Conservation (phyloP, 2,888 invertebrate genomes). For the Epinotia ramella region DNA sequence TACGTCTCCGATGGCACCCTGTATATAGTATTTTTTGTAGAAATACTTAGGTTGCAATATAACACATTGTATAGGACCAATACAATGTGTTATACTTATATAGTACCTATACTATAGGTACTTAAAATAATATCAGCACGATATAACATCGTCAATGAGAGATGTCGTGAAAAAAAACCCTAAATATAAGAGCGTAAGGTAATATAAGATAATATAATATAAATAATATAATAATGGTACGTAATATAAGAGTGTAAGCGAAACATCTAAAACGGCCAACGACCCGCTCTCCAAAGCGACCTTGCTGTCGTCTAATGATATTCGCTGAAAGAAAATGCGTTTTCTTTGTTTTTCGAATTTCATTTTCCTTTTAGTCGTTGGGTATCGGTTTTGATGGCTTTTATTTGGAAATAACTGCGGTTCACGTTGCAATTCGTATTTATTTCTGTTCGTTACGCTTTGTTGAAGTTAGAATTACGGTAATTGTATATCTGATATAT, state of each 20-base stretch:
- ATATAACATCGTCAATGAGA: not conserved
- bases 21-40: too few relatives aligned
- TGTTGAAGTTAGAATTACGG: not conserved
- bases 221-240: too few relatives aligned
- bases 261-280: slow-evolving; percentile 29
- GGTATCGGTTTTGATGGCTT: slow-evolving; percentile 28
- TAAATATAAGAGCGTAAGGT: not conserved
- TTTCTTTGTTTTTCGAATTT: slow-evolving; percentile 35
- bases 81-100: too few relatives aligned
- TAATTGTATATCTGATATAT: not conserved
- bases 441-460: slow-evolving; percentile 15
- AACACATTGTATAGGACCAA: too few relatives aligned
- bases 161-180: not conserved
- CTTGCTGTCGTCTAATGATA: slow-evolving; percentile 34
- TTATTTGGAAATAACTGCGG: slow-evolving; percentile 27
- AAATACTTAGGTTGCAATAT: too few relatives aligned
- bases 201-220: too few relatives aligned
- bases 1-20: too few relatives aligned
- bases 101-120: too few relatives aligned
- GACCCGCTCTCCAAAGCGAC: slow-evolving; percentile 24
- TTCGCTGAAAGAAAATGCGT: slow-evolving; percentile 34
- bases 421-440: slow-evolving; percentile 33
- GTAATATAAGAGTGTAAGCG: not conserved
- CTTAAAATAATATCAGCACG: not conserved
- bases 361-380: slow-evolving; percentile 25